Evolutionary conservation across 2,113 vertebrate genomes (phyloP), one percentile per base, ranked within the genome.

Genomic region (Apodemus speciosus): DNA sequence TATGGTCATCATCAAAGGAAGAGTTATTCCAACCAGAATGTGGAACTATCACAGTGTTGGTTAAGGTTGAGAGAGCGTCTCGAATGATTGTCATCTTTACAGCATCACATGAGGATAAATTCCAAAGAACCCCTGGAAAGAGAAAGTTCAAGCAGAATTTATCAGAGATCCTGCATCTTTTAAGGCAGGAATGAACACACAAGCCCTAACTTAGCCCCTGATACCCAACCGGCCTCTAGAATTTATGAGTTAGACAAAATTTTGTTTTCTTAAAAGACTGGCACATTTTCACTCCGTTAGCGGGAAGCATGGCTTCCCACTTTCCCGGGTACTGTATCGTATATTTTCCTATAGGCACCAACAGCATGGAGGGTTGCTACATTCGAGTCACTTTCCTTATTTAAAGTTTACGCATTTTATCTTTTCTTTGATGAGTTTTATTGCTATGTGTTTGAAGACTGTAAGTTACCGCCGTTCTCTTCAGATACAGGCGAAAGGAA

Each of bases 61-160:
- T 99, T 92, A 99, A 98, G 1, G 98, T 99, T 9, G 98, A 98
- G 97, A 99, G 98, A 95, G 99, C 99, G 35, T 99, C 99, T 88
- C 99, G 98, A 49, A 99, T 99, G 98, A 99, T 99, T 98, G 99
- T 99, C 99, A 99, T 99, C 98, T 99, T 99, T 85, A 99, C 99
- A 0, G 99, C 98, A 91, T 99, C 99, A 38, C 99, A 99, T 0
- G 99, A 99, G 56, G 99, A 99, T 97, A 99, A 98, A 98, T 99
- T 99, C 99, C 99, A 99, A 95, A 99, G 98, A 95, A 99, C 99
- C 90, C 99, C 99, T 99, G 75, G 21, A 91, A 86, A 73, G 88
- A 71, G 89, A 86, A 86, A 96, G 94, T 90, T 38, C 4, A 88
- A 94, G 95, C 88, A 27, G 27, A 40, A 60, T 10, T 6, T 9